phyloP scores from a whole-genome alignment of 2,888 invertebrate species.

The Dorcus hopei region DNA sequence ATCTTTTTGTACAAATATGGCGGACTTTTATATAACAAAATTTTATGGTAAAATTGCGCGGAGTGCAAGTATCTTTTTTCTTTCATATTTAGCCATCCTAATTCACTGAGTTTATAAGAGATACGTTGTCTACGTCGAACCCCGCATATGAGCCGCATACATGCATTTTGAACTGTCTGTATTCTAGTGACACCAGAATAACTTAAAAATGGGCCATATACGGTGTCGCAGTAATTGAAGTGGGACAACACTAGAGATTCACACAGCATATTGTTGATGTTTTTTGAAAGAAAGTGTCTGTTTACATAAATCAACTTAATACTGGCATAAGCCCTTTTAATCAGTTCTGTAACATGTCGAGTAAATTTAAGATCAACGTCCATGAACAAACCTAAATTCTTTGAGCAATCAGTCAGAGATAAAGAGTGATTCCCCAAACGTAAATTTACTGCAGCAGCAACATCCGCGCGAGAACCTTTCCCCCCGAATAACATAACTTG shows the following conservation, averaged over 20 bases:
- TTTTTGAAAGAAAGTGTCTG: not conserved
- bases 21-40: not conserved
- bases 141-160: not conserved
- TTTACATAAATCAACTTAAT: not conserved
- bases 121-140: not conserved
- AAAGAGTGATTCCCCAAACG: not conserved
- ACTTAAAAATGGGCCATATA: not conserved
- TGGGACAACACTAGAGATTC: not conserved
- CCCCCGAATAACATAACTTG: not conserved
- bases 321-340: not conserved
- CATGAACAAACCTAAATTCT: not conserved
- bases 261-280: not conserved
- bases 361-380: not conserved
- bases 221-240: not conserved
- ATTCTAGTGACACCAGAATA: not conserved
- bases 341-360: not conserved
- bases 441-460: not conserved
- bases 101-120: not conserved
- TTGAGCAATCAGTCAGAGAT: not conserved
- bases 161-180: slow-evolving; percentile 2
- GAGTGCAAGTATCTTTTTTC: too few species aligned
- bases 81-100: not conserved
- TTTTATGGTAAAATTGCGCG: not conserved
- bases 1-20: not conserved
- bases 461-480: not conserved